Base-by-base conservation (phyloP, 2,888 invertebrate genomes). In the Pegoplata infirma region DNA sequence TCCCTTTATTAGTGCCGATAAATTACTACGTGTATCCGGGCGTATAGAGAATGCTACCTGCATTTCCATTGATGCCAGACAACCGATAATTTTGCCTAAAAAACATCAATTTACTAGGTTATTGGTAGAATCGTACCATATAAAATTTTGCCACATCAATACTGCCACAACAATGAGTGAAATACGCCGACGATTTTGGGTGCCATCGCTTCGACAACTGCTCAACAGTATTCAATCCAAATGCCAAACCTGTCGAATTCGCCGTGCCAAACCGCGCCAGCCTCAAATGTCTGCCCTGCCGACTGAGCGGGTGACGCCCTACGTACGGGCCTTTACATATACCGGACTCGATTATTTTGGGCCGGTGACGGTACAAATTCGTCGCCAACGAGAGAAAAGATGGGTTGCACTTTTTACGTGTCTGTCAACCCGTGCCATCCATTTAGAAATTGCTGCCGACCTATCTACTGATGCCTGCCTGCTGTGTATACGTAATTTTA, bases 391-490 rank as follows among this genome's bases (percentile, higher is more conserved):
- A n/a, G n/a, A n/a, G n/a, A n/a, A n/a, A n/a, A n/a, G n/a, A n/a
- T n/a, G n/a, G n/a, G n/a, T n/a, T n/a, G n/a, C n/a, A n/a, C n/a
- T n/a, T n/a, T n/a, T n/a, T n/a, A n/a, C n/a, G n/a, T n/a, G n/a
- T n/a, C n/a, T n/a, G n/a, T n/a, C n/a, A n/a, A 53, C 32, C 0
- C 68, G 75, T 3, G 75, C 80, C 0, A 55, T 75, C 12, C 74
- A 78, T 44, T 58, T 78, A 17, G 80, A 80, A 36, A n/a, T n/a
- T n/a, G n/a, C n/a, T n/a, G n/a, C n/a, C n/a, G n/a, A 79, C 28
- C 36, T 80, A 0, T 76, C 80, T 0, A 76, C 63, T 12, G 80
- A 80, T 23, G 46, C 78, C 12, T 78, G 53, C 16, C 40, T 79
- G 7, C 47, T 80, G 28, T 80, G 78, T 53, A 25, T 80, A 0